Evolutionary conservation across 2,797 vertebrate species (phyloP).

Genomic region (Morus bassanus): DNA sequence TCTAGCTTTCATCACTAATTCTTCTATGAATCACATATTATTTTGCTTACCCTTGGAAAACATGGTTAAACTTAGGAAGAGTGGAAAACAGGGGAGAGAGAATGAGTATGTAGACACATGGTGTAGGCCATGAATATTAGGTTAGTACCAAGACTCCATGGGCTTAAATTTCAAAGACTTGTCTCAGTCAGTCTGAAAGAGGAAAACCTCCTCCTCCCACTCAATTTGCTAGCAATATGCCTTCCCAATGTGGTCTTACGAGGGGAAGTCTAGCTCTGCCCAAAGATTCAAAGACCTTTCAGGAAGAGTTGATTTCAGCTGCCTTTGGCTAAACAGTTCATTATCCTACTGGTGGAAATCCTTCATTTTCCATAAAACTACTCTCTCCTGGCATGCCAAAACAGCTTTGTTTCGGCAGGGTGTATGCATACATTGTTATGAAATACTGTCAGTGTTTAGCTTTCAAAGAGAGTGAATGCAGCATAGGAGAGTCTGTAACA

Average conservation of each 20-base stretch:
- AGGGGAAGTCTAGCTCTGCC: not conserved
- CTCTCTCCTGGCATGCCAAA: not conserved
- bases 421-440: not conserved
- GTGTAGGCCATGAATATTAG: not conserved
- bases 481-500: not conserved
- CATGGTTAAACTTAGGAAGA: not conserved
- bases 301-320: not conserved
- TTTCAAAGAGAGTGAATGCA: not conserved
- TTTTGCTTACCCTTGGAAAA: not conserved
- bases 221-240: not conserved
- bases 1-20: not conserved
- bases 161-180: not conserved
- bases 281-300: not conserved
- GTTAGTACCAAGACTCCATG: not conserved
- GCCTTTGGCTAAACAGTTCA: not conserved
- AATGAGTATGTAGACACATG: not conserved
- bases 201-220: not conserved
- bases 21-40: not conserved
- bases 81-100: not conserved
- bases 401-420: not conserved
- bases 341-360: not conserved
- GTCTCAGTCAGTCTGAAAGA: not conserved
- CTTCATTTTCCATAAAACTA: not conserved
- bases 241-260: accelerated
- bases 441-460: not conserved